Evolutionary conservation across 2,888 invertebrate genomes (phyloP), one percentile per base, ranked within the genome.

Genomic region (Tenthredo notha): DNA sequence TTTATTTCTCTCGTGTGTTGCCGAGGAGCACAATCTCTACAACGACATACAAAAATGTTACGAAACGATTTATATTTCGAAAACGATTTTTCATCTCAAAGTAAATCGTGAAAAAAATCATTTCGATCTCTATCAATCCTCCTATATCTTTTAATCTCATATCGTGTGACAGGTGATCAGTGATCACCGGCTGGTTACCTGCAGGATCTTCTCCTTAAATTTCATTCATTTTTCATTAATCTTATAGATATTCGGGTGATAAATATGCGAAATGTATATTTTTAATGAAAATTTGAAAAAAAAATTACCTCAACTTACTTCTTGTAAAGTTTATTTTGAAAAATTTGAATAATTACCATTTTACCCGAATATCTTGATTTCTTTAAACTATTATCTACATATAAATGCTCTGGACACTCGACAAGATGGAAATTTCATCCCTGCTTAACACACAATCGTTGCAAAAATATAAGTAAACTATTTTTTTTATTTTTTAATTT

Each of bases 31-130:
- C 7, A 33, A 1, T 1, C 2, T 21, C 40, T 40, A 37, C 21
- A n/a, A 74, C 72, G 7, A 72, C 18, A n/a, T 77, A 77, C 77
- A 54, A 61, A 40, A 6, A 40, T 80, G 40, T 80, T 80, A 80
- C 80, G 80, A 80, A 80, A 80, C 80, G 21, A 25, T 21, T 21
- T 54, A 12, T 33, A 25, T 18, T 29, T 54, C 77, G 25, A 29
- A 77, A 29, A 25, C 6, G 5, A 77, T 77, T 77, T 77, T 54
- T 29, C n/a, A 54, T 50, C 18, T 29, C 18, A 3, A n/a, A n/a
- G n/a, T 50, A 9, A 58, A 37, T 61, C 43, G 43, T 1, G 10
- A 21, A 37, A 37, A 37, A 25, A 40, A 21, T 43, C 15, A 21
- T 25, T 21, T 12, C 10, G 15, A 61, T 40, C 12, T 77, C 33